Conservation (phyloP, 2,113 vertebrate genomes). For the Tor tambroides region DNA sequence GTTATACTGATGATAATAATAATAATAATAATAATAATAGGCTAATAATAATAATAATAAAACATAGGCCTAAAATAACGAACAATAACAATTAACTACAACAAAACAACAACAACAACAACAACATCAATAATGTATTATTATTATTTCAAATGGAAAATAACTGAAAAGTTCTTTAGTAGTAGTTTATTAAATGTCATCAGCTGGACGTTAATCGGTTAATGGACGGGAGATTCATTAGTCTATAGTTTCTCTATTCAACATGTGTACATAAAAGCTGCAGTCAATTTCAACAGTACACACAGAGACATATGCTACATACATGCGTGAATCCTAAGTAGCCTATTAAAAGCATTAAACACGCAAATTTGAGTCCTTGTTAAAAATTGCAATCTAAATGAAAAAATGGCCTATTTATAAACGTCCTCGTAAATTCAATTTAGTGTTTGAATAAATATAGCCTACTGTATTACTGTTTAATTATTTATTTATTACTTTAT, state of each 20-base stretch:
- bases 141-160: not conserved
- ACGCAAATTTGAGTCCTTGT: not conserved
- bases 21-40: not conserved
- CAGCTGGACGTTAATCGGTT: not conserved
- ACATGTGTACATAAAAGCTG: not conserved
- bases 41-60: not conserved
- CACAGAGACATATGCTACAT: not conserved
- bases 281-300: too few relatives aligned
- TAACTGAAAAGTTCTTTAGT: not conserved
- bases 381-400: not conserved
- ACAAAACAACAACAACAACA: not conserved
- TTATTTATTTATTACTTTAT: too few relatives aligned
- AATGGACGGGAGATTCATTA: not conserved
- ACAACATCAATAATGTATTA: too few relatives aligned
- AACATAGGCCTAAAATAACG: too few relatives aligned
- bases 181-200: not conserved
- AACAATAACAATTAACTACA: not conserved
- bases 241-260: not conserved
- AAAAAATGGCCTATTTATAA: not conserved
- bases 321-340: too few relatives aligned
- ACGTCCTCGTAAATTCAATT: too few relatives aligned
- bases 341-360: not conserved
- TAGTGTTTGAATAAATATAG: too few relatives aligned
- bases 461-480: too few relatives aligned
- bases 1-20: not conserved